A percentile compares a stretch with the other conserved stretches of the same genome.
phyloP scores from a whole-genome alignment of 2,113 vertebrate species.

The Erinaceus europaeus region DNA sequence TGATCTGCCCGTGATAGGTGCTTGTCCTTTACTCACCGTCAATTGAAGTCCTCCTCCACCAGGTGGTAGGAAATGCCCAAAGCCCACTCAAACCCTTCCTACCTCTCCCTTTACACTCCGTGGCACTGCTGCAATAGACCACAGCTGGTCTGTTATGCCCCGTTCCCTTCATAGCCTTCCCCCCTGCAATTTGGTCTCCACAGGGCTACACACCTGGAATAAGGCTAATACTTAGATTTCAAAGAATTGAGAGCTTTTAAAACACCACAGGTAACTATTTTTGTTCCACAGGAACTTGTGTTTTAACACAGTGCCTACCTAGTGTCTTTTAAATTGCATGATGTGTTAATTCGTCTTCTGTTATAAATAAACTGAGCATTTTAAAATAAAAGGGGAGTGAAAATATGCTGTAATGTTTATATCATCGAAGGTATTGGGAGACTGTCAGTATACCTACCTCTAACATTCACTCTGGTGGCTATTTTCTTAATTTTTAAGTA shows the following conservation, averaged over 20 bases:
- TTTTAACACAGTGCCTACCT: background rate
- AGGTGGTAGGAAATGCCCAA: no score
- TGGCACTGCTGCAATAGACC: no score
- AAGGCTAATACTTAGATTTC: background rate
- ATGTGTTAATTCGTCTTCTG: background rate
- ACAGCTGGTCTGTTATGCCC: no score
- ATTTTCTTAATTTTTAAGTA: background rate
- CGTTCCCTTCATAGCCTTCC: no score
- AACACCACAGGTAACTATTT: background rate
- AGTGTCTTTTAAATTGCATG: background rate
- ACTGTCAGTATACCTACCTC: background rate
- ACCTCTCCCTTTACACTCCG: no score
- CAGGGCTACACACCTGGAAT: background rate
- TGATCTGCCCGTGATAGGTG: no score
- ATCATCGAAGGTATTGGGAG: background rate
- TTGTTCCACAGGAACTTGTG: no score
- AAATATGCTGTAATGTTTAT: background rate
- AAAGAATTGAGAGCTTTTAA: background rate
- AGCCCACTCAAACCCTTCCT: no score
- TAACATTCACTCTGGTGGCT: background rate
- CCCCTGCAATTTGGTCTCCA: no score
- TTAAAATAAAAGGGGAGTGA: background rate
- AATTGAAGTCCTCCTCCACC: no score
- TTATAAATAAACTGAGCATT: background rate
- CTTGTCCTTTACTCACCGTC: no score